Evolutionary conservation across 2,797 vertebrate species (phyloP), one percentile per base, ranked within the genome.

Genomic region (Triplophysa bombifrons): DNA sequence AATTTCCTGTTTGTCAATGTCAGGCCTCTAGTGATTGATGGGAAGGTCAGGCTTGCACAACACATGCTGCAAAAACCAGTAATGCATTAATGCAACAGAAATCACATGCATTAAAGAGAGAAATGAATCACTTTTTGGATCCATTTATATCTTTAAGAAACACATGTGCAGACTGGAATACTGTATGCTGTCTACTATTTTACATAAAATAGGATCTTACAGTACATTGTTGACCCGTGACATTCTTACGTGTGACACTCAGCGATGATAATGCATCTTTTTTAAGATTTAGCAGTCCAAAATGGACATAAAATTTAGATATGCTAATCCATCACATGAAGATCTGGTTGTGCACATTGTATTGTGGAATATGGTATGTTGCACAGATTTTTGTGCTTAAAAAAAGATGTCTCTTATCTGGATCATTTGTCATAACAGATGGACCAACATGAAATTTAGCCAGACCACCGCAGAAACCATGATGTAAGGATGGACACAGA

Each of bases 1-100:
- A n/a, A 53, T 78, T 78, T 82, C 48, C 22, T 34, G 25, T 69
- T 51, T 70, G 64, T 74, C 70, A 78, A 30, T 70, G 64, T 74
- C 70, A 78, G 44, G 11, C 22, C 12, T 22, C 58, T 65, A 38
- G 20, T 55, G 71, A 74, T 65, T 70, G 16, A 74, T 74, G 58
- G 61, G 71, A 79, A 70, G 65, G 65, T 63, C 76, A 58, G 27
- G 56, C 12, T 46, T 79, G 8, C 22, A 11, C 27, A 56, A 58
- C 65, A 70, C 34, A 20, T 34, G 12, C 58, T 82, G 70, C 70
- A 55, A 64, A 78, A 67, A 74, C 38, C 53, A 60, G 8, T 69
- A 46, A 58, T 8, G 16, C 65, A 69, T 56, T 58, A n/a, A 65
- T n/a, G 34, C 34, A 30, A 19, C 14, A 58, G 4, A 48, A 69